Evolutionary conservation across 2,888 invertebrate species (phyloP).

Genomic region (Omphaloscelis lunosa): DNA sequence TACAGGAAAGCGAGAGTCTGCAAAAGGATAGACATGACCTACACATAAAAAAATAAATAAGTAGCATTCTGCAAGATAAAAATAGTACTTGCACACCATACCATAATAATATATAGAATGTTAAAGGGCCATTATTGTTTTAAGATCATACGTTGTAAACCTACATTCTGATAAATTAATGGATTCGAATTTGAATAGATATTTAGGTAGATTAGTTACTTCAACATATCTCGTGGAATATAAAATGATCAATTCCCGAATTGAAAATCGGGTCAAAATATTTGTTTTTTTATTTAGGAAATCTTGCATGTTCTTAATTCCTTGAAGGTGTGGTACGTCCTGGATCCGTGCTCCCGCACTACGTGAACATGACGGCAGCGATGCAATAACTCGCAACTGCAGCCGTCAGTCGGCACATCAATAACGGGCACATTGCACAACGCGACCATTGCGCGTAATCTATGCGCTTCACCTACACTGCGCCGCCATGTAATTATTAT

Average conservation of each 20-base stretch:
- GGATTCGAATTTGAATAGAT: background rate
- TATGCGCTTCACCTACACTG: slow-evolving; percentile 59
- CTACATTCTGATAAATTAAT: too few species aligned
- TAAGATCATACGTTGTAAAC: too few species aligned
- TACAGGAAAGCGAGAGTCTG: too few species aligned
- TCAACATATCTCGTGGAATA: background rate
- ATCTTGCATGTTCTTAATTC: background rate
- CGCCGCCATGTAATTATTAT: slow-evolving; percentile 55
- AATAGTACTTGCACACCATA: too few species aligned
- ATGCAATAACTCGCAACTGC: slow-evolving; percentile 58
- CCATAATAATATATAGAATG: too few species aligned
- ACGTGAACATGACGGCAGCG: slow-evolving; percentile 42
- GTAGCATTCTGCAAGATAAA: too few species aligned
- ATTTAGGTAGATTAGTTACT: background rate
- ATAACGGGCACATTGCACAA: slow-evolving; percentile 56
- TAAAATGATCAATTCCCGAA: background rate
- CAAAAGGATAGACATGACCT: too few species aligned
- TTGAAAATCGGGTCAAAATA: background rate
- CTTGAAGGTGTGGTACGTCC: background rate
- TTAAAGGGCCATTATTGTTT: too few species aligned
- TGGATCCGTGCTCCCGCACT: slow-evolving; percentile 27
- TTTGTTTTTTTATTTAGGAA: background rate
- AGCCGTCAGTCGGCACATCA: slow-evolving; percentile 62
- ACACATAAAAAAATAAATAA: too few species aligned
- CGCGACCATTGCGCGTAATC: slow-evolving; percentile 62